A percentile compares a stretch with the other conserved stretches of the same genome.
These are phyloP conservation scores for Tiliacea aurago DNA, from an alignment of 2,888 invertebrate genomes.

Conservation along the genomic window DNA sequence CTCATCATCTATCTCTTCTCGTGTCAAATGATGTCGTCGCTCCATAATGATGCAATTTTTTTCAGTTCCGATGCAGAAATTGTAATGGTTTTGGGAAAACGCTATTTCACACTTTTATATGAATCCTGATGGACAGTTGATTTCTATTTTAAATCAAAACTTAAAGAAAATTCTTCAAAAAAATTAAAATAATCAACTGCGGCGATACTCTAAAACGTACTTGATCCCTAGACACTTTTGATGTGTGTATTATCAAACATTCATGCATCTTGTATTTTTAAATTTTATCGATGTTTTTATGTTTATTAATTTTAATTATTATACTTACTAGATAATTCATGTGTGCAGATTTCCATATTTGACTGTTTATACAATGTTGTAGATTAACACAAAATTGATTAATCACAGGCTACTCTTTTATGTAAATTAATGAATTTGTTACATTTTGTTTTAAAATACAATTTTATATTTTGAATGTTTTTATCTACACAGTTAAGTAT, in stretches of 20 bases:
- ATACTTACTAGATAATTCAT: conserved; percentile 19
- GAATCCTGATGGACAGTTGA: too few species aligned
- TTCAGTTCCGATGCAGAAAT: too few species aligned
- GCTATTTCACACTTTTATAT: too few species aligned
- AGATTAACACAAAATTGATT: conserved; percentile 23
- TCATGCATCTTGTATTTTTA: conserved; percentile 41
- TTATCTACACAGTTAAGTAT: conserved; percentile 80
- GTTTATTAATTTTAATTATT: conserved; percentile 17
- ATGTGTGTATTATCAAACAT: conserved; percentile 3
- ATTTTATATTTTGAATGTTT: conserved; percentile 15
- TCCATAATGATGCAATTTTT: too few species aligned
- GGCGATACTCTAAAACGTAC: too few species aligned
- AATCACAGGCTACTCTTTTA: conserved; percentile 1
- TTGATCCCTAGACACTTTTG: too few species aligned
- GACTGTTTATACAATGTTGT: conserved; percentile 14
- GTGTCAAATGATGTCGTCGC: too few species aligned
- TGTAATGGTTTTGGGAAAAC: too few species aligned
- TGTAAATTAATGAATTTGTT: neutral
- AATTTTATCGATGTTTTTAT: conserved; percentile 32
- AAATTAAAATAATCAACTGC: too few species aligned
- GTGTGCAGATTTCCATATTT: conserved; percentile 33
- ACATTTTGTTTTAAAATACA: conserved; percentile 1
- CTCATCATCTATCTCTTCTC: too few species aligned
- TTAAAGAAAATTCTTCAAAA: too few species aligned
- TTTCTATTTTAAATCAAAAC: too few species aligned